phyloP scores from a whole-genome alignment of 2,888 invertebrate species.

The Abrostola triplasia region DNA sequence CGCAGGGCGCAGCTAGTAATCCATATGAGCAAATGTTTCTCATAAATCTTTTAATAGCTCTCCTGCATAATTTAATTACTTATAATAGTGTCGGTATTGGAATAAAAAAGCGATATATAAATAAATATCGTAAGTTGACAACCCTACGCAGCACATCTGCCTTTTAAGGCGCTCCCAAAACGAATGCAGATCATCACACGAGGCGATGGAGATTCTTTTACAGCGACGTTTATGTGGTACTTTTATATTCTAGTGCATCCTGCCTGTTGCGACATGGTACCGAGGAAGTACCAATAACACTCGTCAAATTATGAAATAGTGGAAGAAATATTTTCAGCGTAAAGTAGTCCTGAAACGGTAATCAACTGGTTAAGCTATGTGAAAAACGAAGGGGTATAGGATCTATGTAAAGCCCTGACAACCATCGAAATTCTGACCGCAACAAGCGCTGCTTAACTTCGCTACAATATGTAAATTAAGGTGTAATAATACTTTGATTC shows the following conservation, averaged over 20 bases:
- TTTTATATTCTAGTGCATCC: slow-evolving; percentile 45
- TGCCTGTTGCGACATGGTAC: slow-evolving; percentile 37
- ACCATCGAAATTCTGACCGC: too few relatives aligned
- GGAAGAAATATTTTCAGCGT: neutral
- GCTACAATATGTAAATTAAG: too few relatives aligned
- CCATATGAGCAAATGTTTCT: too few relatives aligned
- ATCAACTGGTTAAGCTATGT: too few relatives aligned
- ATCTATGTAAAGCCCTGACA: too few relatives aligned
- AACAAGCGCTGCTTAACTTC: too few relatives aligned
- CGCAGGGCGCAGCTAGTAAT: too few relatives aligned
- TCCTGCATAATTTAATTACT: too few relatives aligned
- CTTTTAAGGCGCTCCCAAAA: slow-evolving; percentile 55
- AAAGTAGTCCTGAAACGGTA: too few relatives aligned
- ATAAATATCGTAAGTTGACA: slow-evolving; percentile 4
- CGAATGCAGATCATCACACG: slow-evolving; percentile 43
- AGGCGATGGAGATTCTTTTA: slow-evolving; percentile 47
- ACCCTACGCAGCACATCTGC: slow-evolving; percentile 55
- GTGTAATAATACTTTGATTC: too few relatives aligned
- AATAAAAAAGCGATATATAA: neutral
- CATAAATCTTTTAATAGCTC: too few relatives aligned
- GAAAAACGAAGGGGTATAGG: too few relatives aligned
- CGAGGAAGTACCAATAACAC: slow-evolving; percentile 4
- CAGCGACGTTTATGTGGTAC: slow-evolving; percentile 41
- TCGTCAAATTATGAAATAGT: neutral
- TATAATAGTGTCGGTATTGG: neutral